phyloP scores from a whole-genome alignment of 2,797 vertebrate genomes.

The Arctocebus calabarensis region DNA sequence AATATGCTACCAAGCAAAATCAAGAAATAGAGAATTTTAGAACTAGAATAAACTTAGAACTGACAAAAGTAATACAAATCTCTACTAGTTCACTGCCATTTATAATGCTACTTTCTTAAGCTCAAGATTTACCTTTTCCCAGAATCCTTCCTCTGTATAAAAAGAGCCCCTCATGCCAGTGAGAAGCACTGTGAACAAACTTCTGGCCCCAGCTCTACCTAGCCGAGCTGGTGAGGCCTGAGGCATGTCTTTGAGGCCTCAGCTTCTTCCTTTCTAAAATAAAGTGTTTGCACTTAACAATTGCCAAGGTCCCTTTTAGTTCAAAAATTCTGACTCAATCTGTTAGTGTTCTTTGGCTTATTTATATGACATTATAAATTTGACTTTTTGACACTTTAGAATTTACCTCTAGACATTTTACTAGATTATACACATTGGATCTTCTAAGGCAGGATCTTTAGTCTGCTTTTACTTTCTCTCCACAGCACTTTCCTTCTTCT shows the following conservation, averaged over 20 bases:
- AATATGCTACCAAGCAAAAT: neutral
- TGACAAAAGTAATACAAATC: neutral
- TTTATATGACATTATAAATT: neutral
- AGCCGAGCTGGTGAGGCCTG: neutral
- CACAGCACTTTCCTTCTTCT: neutral
- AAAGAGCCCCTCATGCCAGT: neutral
- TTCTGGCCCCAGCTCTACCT: neutral
- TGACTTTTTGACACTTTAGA: slow-evolving; percentile 15
- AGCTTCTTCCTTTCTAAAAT: neutral
- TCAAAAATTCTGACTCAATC: slow-evolving; percentile 21
- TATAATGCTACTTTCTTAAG: neutral
- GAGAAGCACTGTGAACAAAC: neutral
- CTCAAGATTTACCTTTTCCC: neutral
- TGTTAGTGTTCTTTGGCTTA: neutral
- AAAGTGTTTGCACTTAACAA: neutral
- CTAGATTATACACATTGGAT: neutral
- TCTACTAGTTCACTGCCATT: neutral
- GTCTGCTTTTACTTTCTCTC: slow-evolving; percentile 8
- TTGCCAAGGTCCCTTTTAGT: neutral
- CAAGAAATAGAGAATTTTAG: neutral
- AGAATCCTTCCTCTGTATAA: neutral
- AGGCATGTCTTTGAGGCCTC: neutral
- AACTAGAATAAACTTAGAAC: neutral
- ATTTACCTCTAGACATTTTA: slow-evolving; percentile 15
- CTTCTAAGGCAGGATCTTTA: neutral